These are phyloP conservation scores for Platanista minor DNA, from an alignment of 2,113 vertebrate genomes.

Conservation along the genomic window DNA sequence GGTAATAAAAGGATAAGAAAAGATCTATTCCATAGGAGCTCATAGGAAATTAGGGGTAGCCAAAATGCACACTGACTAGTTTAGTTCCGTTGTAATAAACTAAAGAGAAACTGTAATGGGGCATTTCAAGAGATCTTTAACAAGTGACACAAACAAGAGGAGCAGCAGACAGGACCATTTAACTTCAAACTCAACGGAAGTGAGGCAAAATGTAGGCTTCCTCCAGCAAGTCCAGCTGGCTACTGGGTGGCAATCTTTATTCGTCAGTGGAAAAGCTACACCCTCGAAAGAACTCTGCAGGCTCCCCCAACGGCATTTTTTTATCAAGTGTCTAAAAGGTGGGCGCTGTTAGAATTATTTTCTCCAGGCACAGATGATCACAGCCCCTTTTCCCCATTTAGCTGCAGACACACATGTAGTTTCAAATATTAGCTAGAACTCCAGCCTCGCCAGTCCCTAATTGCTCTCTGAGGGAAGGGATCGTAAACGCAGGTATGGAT, in stretches of 20 bases:
- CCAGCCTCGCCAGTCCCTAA: conserved; percentile 80
- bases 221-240: not conserved
- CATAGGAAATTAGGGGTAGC: conserved; percentile 44
- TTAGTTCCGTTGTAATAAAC: conserved; percentile 36
- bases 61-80: conserved; percentile 46
- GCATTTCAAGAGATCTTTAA: conserved; percentile 63
- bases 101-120: conserved; percentile 55
- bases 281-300: not conserved
- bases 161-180: conserved; percentile 65
- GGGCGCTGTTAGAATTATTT: conserved; percentile 27
- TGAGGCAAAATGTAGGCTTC: conserved; percentile 11
- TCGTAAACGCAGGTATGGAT: conserved; percentile 56
- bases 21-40: conserved; percentile 45
- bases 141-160: conserved; percentile 71
- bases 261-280: not conserved
- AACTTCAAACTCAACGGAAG: conserved; percentile 22
- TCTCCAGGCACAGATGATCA: conserved; percentile 73
- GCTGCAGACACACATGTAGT: conserved; percentile 45
- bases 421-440: conserved; percentile 76
- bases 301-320: conserved; percentile 9
- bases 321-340: conserved; percentile 45
- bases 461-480: conserved; percentile 85
- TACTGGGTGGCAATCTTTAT: not conserved
- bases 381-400: conserved; percentile 33
- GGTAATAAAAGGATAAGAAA: conserved; percentile 37